phyloP scores from a whole-genome alignment of 2,888 invertebrate species.

The Oxytorus armatus region DNA sequence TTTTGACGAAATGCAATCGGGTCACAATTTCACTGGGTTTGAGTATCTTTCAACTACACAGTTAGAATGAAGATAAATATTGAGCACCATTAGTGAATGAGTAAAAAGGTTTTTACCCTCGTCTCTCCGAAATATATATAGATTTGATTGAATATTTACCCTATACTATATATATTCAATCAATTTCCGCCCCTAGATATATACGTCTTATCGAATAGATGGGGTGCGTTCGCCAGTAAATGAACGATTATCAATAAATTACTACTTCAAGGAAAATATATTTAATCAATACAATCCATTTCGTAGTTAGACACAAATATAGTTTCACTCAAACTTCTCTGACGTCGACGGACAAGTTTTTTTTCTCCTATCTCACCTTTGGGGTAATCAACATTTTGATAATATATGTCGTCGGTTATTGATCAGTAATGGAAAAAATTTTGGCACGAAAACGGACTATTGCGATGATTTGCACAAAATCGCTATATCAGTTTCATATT shows the following conservation, averaged over 20 bases:
- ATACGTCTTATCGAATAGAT: slow-evolving; percentile 7
- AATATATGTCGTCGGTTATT: too few species aligned
- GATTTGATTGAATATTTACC: not conserved
- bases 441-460: not conserved
- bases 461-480: not conserved
- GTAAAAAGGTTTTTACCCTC: not conserved
- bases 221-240: slow-evolving; percentile 14
- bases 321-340: not conserved
- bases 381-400: not conserved
- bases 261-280: slow-evolving; percentile 16
- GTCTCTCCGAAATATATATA: not conserved
- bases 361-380: not conserved
- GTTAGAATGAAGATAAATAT: too few species aligned
- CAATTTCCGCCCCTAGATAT: slow-evolving; percentile 5
- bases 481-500: not conserved
- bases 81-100: too few species aligned
- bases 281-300: slow-evolving; percentile 20
- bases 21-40: too few species aligned
- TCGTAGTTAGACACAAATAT: not conserved
- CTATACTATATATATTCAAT: not conserved
- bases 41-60: too few species aligned
- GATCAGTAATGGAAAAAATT: too few species aligned
- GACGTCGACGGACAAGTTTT: not conserved
- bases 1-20: too few species aligned
- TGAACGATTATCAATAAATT: slow-evolving; percentile 20